Evolutionary conservation across 2,888 invertebrate species (phyloP).

Genomic region (Altica lythri): DNA sequence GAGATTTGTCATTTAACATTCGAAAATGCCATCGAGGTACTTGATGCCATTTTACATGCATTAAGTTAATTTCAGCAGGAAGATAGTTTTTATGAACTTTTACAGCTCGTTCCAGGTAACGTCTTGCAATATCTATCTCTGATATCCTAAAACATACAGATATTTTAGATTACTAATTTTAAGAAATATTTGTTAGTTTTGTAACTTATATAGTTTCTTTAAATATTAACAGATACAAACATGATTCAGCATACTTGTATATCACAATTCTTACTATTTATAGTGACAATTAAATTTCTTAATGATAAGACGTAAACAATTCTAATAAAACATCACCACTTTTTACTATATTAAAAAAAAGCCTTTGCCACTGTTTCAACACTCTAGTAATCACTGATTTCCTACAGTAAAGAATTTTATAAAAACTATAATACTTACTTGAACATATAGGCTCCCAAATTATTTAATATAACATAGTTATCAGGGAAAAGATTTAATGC

Average conservation of each 20-base stretch:
- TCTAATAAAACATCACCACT: too few relatives aligned
- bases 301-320: too few relatives aligned
- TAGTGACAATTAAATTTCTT: too few relatives aligned
- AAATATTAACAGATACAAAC: too few relatives aligned
- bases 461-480: constrained; percentile 58
- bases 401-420: not conserved
- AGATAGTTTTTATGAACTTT: constrained; percentile 41
- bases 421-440: constrained; percentile 51
- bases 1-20: constrained; percentile 76
- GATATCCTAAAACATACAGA: constrained; percentile 42
- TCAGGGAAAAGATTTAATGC: constrained; percentile 59
- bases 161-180: constrained; percentile 3
- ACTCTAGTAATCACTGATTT: too few relatives aligned
- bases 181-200: not conserved
- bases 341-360: too few relatives aligned
- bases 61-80: constrained; percentile 65
- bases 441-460: constrained; percentile 60
- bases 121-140: constrained; percentile 46
- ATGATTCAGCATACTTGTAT: too few relatives aligned
- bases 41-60: constrained; percentile 69
- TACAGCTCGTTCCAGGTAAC: constrained; percentile 46
- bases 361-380: too few relatives aligned
- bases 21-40: constrained; percentile 82
- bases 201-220: too few relatives aligned
- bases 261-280: too few relatives aligned